Conservation (phyloP, 2,888 invertebrate species). For the Cheilosia variabilis region DNA sequence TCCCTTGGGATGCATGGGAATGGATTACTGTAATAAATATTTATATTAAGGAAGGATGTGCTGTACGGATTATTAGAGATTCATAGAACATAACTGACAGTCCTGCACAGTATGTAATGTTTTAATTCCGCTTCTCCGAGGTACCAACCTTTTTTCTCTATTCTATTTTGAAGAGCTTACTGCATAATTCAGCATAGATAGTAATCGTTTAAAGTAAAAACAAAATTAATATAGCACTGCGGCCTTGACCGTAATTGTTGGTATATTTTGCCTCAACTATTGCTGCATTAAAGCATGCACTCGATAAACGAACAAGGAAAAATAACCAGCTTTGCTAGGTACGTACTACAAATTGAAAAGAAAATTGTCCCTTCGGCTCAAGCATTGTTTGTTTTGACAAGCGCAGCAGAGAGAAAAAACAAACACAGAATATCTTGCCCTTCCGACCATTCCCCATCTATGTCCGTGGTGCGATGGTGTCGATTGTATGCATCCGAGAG, state of each 20-base stretch:
- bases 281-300: neutral
- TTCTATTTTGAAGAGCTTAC: no score
- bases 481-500: slow-evolving; percentile 29
- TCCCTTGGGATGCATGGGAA: slow-evolving; percentile 5
- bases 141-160: no score
- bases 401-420: slow-evolving; percentile 46
- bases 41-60: neutral
- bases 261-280: neutral
- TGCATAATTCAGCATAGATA: no score
- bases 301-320: slow-evolving; percentile 23
- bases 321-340: neutral
- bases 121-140: no score
- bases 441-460: neutral
- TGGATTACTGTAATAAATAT: slow-evolving; percentile 1
- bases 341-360: slow-evolving; percentile 31
- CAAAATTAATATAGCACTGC: no score
- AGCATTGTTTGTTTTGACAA: slow-evolving; percentile 62
- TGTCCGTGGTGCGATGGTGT: neutral
- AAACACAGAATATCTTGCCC: slow-evolving; percentile 15
- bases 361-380: slow-evolving; percentile 27
- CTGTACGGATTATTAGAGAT: neutral
- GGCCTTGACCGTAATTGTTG: no score
- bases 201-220: no score
- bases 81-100: neutral
- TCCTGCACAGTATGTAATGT: no score